phyloP scores from a whole-genome alignment of 2,888 invertebrate species.

The Laothoe populi region DNA sequence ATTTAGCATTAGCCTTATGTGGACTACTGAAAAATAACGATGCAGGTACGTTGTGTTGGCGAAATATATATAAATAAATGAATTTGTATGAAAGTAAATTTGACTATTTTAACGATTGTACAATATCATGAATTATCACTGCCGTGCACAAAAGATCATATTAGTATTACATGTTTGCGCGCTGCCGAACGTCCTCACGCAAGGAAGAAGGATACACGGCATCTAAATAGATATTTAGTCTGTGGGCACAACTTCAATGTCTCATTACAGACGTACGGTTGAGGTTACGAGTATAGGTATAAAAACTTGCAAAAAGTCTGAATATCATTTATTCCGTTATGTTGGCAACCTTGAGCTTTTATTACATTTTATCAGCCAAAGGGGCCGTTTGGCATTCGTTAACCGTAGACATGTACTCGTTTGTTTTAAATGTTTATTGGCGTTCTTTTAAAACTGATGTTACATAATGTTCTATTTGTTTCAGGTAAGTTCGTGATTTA shows the following conservation, averaged over 20 bases:
- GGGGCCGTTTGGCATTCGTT: constrained; percentile 12
- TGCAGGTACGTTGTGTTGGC: no score
- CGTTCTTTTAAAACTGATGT: constrained; percentile 16
- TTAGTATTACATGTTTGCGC: no score
- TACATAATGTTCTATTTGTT: constrained; percentile 27
- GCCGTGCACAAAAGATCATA: no score
- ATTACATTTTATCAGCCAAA: constrained; percentile 23
- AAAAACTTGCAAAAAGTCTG: constrained; percentile 7
- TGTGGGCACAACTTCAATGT: neutral
- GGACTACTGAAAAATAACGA: no score
- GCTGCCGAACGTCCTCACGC: no score
- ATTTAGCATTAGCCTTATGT: no score
- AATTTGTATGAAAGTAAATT: no score
- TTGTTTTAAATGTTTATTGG: constrained; percentile 17
- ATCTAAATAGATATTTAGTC: no score
- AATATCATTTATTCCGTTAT: constrained; percentile 27
- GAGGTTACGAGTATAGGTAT: constrained; percentile 7
- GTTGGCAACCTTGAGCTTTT: constrained; percentile 28
- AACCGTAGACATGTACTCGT: constrained; percentile 17
- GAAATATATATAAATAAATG: no score
- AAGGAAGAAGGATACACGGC: no score
- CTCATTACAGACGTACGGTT: neutral
- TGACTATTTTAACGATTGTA: no score
- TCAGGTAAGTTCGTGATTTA: constrained; percentile 29
- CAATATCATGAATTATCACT: no score